Conservation (phyloP, 2,797 vertebrate species). For the Xiphophorus birchmanni region DNA sequence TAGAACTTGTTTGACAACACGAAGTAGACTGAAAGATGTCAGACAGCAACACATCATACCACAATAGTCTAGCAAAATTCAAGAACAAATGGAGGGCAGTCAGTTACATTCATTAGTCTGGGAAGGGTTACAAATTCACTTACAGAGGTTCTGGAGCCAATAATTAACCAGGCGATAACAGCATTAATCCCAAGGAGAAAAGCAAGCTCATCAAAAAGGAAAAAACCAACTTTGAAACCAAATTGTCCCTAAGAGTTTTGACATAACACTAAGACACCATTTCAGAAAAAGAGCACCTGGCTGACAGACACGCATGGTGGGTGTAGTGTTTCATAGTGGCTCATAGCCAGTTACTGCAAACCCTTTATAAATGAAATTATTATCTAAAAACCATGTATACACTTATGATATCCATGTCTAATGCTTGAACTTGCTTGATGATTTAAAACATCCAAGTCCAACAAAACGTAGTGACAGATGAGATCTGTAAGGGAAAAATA, state of each 20-base stretch:
- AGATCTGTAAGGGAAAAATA: not conserved
- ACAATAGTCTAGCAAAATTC: not conserved
- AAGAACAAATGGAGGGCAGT: not conserved
- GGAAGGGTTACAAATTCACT: not conserved
- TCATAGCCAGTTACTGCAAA: not conserved
- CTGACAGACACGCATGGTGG: not conserved
- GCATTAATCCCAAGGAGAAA: not conserved
- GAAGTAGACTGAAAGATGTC: not conserved
- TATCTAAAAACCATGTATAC: not conserved
- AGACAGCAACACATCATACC: not conserved
- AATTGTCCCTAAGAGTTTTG: not conserved
- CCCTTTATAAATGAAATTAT: not conserved
- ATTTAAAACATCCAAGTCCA: not conserved
- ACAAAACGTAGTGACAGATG: not conserved
- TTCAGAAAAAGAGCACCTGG: not conserved
- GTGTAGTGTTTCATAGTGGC: not conserved
- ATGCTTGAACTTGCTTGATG: not conserved
- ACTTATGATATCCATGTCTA: not conserved
- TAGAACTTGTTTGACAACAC: not conserved
- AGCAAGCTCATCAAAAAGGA: not conserved
- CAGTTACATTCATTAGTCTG: not conserved
- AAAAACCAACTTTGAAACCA: not conserved
- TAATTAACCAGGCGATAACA: not conserved
- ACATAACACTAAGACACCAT: not conserved
- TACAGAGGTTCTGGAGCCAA: not conserved